Conservation (phyloP, 2,113 vertebrate species). For the Plecturocebus donacophilus region DNA sequence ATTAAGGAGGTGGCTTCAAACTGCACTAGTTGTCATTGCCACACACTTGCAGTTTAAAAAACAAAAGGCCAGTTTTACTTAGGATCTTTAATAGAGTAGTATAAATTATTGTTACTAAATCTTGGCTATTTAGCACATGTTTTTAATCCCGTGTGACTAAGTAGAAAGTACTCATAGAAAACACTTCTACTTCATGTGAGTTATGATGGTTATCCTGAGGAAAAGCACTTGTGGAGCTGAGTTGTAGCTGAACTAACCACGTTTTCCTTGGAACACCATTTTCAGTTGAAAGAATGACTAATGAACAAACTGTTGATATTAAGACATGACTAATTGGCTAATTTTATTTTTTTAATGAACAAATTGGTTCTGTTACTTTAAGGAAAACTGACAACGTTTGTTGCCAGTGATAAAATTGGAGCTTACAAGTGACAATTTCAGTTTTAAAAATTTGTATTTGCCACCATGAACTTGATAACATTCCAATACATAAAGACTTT, state of each 20-base stretch:
- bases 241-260: not conserved
- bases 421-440: constrained; percentile 31
- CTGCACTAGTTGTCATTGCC: too few species aligned
- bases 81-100: not conserved
- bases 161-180: not conserved
- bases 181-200: not conserved
- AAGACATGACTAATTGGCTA: constrained; percentile 26
- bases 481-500: not conserved
- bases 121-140: not conserved
- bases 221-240: not conserved
- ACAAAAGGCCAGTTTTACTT: not conserved
- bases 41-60: not conserved
- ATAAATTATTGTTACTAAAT: not conserved
- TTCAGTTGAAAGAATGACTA: constrained; percentile 7
- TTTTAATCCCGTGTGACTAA: not conserved
- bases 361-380: not conserved
- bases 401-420: constrained; percentile 27
- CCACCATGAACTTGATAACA: not conserved
- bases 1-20: not conserved
- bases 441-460: constrained; percentile 7
- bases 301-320: not conserved
- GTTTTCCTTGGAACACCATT: not conserved
- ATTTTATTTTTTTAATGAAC: not conserved
- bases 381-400: not conserved
- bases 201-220: not conserved